Evolutionary conservation across 2,797 vertebrate genomes (phyloP).

Genomic region (Nyctibius grandis): DNA sequence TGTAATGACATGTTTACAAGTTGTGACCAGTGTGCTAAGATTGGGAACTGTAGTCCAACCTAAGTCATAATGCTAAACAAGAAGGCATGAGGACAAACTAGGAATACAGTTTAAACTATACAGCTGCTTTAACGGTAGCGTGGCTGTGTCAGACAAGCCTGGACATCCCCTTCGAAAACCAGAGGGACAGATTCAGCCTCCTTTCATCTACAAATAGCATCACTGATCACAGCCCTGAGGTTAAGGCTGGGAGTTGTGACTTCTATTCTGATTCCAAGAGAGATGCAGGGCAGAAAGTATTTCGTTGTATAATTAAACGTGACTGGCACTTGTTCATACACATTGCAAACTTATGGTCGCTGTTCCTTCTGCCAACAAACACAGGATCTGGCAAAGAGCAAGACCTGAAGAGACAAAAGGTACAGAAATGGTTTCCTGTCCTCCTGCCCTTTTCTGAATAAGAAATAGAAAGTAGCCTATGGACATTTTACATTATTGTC

Average conservation of each 20-base stretch:
- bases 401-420: neutral
- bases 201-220: neutral
- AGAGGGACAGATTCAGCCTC: neutral
- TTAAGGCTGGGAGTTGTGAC: neutral
- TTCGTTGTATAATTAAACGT: neutral
- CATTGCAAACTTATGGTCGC: neutral
- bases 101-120: neutral
- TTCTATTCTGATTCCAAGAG: neutral
- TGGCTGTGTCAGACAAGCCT: neutral
- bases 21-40: neutral
- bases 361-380: neutral
- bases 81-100: neutral
- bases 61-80: neutral
- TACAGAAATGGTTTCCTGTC: neutral
- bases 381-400: neutral
- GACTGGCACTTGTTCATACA: neutral
- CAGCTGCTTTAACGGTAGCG: neutral
- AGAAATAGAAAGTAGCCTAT: neutral
- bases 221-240: neutral
- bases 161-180: neutral
- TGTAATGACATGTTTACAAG: neutral
- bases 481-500: neutral
- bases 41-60: neutral
- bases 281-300: neutral
- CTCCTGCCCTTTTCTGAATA: neutral